Conservation (phyloP, 2,797 vertebrate genomes). For the Cyclura pinguis region DNA sequence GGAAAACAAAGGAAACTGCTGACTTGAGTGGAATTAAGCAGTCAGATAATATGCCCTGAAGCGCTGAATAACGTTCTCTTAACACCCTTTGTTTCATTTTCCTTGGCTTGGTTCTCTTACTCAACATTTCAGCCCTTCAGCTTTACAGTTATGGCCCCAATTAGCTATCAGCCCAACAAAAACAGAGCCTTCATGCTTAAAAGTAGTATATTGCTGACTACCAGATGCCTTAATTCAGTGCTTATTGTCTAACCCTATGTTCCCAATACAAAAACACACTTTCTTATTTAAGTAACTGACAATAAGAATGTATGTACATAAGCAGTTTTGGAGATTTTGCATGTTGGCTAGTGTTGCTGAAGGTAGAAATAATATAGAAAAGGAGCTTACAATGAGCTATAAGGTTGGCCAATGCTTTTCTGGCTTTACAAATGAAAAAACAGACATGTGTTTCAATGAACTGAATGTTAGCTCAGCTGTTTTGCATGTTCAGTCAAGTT, state of each 20-base stretch:
- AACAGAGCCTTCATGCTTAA: not conserved
- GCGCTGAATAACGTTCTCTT: not conserved
- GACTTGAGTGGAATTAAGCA: not conserved
- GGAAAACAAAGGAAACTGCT: slow-evolving; percentile 21
- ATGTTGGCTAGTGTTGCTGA: not conserved
- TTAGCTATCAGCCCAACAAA: not conserved
- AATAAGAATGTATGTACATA: not conserved
- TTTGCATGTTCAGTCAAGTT: not conserved
- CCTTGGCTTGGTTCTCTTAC: not conserved
- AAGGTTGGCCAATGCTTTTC: not conserved
- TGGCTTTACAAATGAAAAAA: not conserved
- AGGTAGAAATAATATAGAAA: not conserved
- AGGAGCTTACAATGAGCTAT: not conserved
- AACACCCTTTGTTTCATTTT: slow-evolving; percentile 4
- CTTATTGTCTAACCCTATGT: not conserved
- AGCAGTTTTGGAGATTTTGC: not conserved
- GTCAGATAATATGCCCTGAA: slow-evolving; percentile 26
- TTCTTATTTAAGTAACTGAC: not conserved
- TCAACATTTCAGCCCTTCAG: slow-evolving; percentile 22
- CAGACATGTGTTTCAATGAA: not conserved
- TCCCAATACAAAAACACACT: not conserved
- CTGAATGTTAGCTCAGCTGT: not conserved
- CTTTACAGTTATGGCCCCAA: not conserved
- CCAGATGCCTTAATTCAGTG: not conserved
- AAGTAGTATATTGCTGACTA: not conserved